Conservation (phyloP, 1,140 invertebrate species). For the Ceratitis capitata region DNA sequence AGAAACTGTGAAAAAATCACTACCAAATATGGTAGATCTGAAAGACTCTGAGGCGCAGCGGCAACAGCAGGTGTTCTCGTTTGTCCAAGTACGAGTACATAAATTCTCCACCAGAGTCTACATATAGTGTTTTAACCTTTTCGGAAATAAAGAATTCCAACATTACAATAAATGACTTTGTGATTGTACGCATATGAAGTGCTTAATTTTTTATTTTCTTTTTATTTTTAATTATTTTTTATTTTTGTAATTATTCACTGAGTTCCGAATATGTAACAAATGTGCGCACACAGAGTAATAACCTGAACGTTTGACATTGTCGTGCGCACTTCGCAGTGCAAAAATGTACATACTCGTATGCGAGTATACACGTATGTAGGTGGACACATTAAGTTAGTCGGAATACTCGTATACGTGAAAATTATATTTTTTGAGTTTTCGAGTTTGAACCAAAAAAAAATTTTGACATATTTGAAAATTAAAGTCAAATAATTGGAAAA, state of each 20-base stretch:
- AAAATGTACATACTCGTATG: background rate
- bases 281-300: background rate
- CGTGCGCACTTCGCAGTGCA: background rate
- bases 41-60: background rate
- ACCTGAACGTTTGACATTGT: conserved; percentile 19
- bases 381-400: too few relatives aligned
- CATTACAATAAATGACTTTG: background rate
- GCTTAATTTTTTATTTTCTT: background rate
- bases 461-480: too few relatives aligned
- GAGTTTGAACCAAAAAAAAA: too few relatives aligned
- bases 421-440: too few relatives aligned
- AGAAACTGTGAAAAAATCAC: too few relatives aligned
- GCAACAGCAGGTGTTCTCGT: background rate
- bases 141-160: background rate
- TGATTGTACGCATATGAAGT: background rate
- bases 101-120: background rate
- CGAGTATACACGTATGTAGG: background rate
- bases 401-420: too few relatives aligned
- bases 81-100: background rate
- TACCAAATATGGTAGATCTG: too few relatives aligned
- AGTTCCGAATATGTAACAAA: background rate
- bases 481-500: too few relatives aligned
- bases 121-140: background rate
- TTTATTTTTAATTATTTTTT: background rate
- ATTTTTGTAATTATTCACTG: background rate